Evolutionary conservation across 2,888 invertebrate species (phyloP).

Genomic region (Strigamia crassipes): DNA sequence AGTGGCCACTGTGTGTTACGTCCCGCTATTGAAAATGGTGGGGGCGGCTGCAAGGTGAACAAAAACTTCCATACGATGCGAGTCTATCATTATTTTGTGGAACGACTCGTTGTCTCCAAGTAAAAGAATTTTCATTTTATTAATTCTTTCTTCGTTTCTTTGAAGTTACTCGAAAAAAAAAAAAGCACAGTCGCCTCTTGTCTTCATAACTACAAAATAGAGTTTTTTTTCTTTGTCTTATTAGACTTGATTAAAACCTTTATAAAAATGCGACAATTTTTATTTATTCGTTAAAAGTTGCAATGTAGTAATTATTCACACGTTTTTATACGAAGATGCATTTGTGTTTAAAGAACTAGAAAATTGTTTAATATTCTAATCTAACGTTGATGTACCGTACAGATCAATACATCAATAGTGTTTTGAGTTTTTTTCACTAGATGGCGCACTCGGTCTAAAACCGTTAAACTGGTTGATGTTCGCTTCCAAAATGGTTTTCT

Average conservation of each 20-base stretch:
- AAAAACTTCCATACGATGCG: not conserved
- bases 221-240: not conserved
- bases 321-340: not conserved
- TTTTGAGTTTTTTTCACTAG: not conserved
- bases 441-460: not conserved
- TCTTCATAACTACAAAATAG: not conserved
- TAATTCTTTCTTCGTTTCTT: slow-evolving; percentile 7
- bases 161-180: not conserved
- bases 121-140: slow-evolving; percentile 27
- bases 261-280: not conserved
- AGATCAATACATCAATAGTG: no score
- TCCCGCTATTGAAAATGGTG: not conserved
- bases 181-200: not conserved
- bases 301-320: not conserved
- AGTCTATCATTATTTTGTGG: slow-evolving; percentile 19
- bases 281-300: no score
- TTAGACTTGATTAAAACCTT: not conserved
- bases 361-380: no score
- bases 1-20: not conserved
- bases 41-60: not conserved
- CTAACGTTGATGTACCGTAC: no score
- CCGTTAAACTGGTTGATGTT: not conserved
- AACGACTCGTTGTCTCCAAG: slow-evolving; percentile 2
- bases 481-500: no score
- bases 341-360: no score